A percentile compares a stretch with the other conserved stretches of the same genome.
phyloP scores from a whole-genome alignment of 2,888 invertebrate species.

The Nasonovia ribisnigri region DNA sequence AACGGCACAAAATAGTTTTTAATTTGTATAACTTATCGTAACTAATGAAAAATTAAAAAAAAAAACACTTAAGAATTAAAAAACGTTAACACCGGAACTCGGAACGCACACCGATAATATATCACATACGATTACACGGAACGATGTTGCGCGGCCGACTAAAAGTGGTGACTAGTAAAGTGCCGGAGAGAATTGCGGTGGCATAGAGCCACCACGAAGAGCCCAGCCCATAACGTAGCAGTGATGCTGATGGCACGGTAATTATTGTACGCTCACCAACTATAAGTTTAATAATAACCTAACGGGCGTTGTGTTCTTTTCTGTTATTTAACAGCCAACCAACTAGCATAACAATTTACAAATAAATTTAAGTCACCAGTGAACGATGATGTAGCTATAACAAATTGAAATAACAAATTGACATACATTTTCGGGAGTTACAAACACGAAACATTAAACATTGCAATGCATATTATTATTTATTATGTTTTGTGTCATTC shows the following conservation, averaged over 20 bases:
- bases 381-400: not conserved
- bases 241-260: conserved; percentile 44
- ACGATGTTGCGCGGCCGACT: conserved; percentile 36
- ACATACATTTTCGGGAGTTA: not conserved
- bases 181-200: conserved; percentile 40
- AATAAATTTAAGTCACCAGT: not conserved
- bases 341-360: not conserved
- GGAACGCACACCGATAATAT: not conserved
- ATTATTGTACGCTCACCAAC: conserved; percentile 30
- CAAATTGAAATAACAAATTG: not conserved
- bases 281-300: not conserved
- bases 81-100: conserved; percentile 6
- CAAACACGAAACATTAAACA: not conserved
- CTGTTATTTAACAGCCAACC: not conserved
- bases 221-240: conserved; percentile 51
- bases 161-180: not conserved
- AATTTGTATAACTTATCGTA: not conserved
- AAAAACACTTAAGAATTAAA: not conserved
- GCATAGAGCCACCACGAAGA: conserved; percentile 1
- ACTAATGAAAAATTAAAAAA: not conserved
- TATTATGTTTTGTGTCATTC: not conserved
- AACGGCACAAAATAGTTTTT: not conserved
- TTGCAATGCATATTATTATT: not conserved
- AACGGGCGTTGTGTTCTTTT: not conserved
- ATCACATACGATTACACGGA: not conserved